These are phyloP conservation scores for Neuroterus valhalla DNA, from an alignment of 1,140 invertebrate species.

Conservation along the genomic window DNA sequence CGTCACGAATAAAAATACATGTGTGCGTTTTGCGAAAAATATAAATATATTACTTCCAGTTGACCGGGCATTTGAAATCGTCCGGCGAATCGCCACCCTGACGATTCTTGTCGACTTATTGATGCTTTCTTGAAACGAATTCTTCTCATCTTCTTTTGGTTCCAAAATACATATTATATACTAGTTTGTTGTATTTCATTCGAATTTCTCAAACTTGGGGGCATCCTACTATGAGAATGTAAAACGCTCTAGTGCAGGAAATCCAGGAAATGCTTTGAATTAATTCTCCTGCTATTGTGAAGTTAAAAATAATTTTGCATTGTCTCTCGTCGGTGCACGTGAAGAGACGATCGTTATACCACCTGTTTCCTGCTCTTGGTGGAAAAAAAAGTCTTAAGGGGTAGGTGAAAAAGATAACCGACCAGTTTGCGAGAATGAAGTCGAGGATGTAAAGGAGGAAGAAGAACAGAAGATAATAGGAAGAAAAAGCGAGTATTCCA, in stretches of 20 bases:
- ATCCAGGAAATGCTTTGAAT: conserved; percentile 23
- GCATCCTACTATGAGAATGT: background rate
- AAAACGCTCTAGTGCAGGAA: background rate
- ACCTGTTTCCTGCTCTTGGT: conserved; percentile 23
- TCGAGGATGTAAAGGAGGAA: conserved; percentile 13
- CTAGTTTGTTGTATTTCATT: background rate
- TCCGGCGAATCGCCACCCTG: too few species aligned
- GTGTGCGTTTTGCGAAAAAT: too few species aligned
- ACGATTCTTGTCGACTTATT: too few species aligned
- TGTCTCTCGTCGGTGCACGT: conserved; percentile 18
- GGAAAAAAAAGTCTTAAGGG: conserved; percentile 15
- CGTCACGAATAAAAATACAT: too few species aligned
- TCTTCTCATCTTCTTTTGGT: background rate
- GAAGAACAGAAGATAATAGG: conserved; percentile 29
- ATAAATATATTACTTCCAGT: too few species aligned
- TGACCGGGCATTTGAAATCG: too few species aligned
- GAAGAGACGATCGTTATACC: conserved; percentile 28
- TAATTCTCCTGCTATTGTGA: background rate
- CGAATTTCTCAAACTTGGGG: conserved; percentile 5
- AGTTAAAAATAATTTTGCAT: conserved; percentile 23
- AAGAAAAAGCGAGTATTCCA: conserved; percentile 11
- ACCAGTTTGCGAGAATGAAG: conserved; percentile 22
- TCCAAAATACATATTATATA: background rate
- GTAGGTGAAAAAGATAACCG: conserved; percentile 27
- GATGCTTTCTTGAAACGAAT: background rate